Conservation (phyloP, 2,797 vertebrate genomes). For the Otolemur crassicaudatus region DNA sequence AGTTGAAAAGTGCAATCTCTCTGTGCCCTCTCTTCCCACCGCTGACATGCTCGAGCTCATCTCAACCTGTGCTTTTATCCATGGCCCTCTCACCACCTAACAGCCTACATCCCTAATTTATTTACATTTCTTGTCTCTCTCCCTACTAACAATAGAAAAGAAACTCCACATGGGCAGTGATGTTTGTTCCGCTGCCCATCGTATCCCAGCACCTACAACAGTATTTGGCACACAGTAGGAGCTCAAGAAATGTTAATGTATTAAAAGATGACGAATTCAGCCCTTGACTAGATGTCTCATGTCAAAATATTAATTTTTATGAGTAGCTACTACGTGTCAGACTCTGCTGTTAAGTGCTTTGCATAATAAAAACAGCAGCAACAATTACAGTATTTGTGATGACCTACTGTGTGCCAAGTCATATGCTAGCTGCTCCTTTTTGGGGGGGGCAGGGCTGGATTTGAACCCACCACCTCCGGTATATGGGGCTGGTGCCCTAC, state of each 20-base stretch:
- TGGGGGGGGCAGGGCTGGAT: too few relatives aligned
- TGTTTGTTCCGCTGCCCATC: not conserved
- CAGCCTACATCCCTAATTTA: rapidly evolving
- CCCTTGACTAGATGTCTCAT: not conserved
- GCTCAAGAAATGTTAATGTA: not conserved
- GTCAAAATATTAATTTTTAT: not conserved
- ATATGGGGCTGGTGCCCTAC: too few relatives aligned
- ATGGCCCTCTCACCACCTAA: rapidly evolving
- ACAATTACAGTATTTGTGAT: not conserved
- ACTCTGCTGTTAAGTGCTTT: not conserved
- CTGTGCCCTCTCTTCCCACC: rapidly evolving
- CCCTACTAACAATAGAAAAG: not conserved
- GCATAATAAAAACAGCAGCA: not conserved
- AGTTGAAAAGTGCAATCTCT: not conserved
- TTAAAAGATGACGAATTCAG: not conserved
- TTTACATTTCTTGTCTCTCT: not conserved
- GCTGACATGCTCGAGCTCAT: rapidly evolving
- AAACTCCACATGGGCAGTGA: not conserved
- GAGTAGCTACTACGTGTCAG: slow-evolving; percentile 19
- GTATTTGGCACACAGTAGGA: not conserved
- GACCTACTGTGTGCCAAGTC: not conserved
- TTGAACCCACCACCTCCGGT: too few relatives aligned
- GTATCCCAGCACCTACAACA: not conserved
- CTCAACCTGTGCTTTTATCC: not conserved
- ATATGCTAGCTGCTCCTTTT: not conserved